phyloP scores from a whole-genome alignment of 1,140 invertebrate species.

The Formica selysi region DNA sequence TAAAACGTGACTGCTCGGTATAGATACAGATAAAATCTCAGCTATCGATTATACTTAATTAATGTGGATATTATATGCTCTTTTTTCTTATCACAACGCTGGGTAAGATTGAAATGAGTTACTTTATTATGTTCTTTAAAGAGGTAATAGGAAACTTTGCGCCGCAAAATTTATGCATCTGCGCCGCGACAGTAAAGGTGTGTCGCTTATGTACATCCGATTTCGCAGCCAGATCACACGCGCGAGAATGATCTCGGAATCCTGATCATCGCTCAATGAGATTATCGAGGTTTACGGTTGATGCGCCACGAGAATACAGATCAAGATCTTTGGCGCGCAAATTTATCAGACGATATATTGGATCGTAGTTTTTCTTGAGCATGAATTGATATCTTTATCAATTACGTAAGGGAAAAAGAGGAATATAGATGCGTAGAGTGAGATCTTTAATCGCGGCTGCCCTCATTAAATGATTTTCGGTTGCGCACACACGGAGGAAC shows the following conservation, averaged over 20 bases:
- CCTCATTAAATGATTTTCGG: neutral
- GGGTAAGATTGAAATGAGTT: neutral
- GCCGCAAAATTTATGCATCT: neutral
- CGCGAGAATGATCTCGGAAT: slow-evolving; percentile 72
- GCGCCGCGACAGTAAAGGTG: neutral
- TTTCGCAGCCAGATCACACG: slow-evolving; percentile 67
- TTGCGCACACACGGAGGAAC: neutral
- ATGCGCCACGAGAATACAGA: slow-evolving; percentile 60
- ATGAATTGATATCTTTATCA: neutral
- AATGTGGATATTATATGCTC: neutral
- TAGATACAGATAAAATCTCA: neutral
- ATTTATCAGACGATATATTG: neutral
- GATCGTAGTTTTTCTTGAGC: neutral
- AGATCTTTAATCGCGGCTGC: neutral
- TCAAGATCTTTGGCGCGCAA: neutral
- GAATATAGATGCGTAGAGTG: neutral
- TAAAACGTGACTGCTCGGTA: neutral
- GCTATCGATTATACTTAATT: neutral
- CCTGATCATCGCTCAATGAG: slow-evolving; percentile 63
- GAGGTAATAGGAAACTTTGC: neutral
- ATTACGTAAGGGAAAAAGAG: neutral
- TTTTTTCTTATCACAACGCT: neutral
- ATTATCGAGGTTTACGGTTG: slow-evolving; percentile 71
- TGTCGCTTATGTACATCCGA: slow-evolving; percentile 23
- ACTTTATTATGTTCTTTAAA: neutral